phyloP scores from a whole-genome alignment of 2,797 vertebrate species.

The Sitta carolinensis region DNA sequence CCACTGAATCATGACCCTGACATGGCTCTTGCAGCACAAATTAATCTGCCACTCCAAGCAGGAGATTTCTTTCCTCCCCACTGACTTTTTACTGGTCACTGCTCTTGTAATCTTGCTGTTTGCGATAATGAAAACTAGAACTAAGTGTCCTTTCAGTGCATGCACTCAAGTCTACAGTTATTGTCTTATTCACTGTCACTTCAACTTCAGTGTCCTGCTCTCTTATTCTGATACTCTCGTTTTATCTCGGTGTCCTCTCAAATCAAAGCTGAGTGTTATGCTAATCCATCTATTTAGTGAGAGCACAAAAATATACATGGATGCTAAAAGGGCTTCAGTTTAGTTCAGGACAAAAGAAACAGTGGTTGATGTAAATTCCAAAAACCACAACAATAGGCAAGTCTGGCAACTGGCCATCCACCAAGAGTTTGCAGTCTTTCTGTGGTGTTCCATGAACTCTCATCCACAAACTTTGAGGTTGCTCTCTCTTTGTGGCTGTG shows the following conservation, averaged over 20 bases:
- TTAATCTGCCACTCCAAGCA: not conserved
- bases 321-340: not conserved
- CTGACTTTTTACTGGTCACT: not conserved
- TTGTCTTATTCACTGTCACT: not conserved
- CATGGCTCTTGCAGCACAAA: not conserved
- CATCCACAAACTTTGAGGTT: not conserved
- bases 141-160: not conserved
- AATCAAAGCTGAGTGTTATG: not conserved
- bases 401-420: not conserved
- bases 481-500: not conserved
- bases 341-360: not conserved
- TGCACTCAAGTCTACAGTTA: not conserved
- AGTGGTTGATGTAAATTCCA: not conserved
- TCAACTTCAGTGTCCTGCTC: not conserved
- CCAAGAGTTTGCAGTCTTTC: not conserved
- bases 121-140: not conserved
- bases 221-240: not conserved
- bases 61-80: not conserved
- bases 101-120: not conserved
- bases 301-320: not conserved
- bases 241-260: not conserved
- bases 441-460: not conserved
- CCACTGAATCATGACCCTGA: not conserved
- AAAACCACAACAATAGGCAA: not conserved
- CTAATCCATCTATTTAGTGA: not conserved